These are phyloP conservation scores for Anoplius nigerrimus DNA, from an alignment of 2,888 invertebrate genomes.

Conservation along the genomic window DNA sequence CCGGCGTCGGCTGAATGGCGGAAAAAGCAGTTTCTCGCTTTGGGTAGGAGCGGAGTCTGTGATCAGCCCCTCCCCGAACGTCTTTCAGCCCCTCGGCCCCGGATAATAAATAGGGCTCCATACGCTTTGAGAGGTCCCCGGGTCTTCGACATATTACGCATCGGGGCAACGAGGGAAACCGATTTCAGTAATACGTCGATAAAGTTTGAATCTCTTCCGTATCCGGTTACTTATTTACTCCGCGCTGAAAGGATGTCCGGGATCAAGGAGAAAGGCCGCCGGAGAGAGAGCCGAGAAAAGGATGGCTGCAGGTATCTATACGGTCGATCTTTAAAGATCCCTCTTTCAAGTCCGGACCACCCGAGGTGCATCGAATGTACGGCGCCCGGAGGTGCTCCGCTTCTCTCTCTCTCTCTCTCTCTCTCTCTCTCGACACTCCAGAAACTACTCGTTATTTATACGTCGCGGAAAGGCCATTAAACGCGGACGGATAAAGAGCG, in stretches of 20 bases:
- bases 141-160: not conserved
- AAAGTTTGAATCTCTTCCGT: slow-evolving; percentile 37
- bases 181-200: slow-evolving; percentile 34
- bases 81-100: not conserved
- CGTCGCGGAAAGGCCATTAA: too few species aligned
- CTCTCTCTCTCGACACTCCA: slow-evolving; percentile 9
- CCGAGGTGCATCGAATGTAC: slow-evolving; percentile 25
- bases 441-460: slow-evolving; percentile 6
- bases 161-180: slow-evolving; percentile 17
- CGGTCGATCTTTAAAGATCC: slow-evolving; percentile 44
- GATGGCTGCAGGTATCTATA: slow-evolving; percentile 27
- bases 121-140: not conserved
- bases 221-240: slow-evolving; percentile 55
- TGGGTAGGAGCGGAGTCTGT: not conserved
- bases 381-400: slow-evolving; percentile 5
- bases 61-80: not conserved
- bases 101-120: too few species aligned
- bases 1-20: too few species aligned
- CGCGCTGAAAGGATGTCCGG: slow-evolving; percentile 43
- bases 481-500: too few species aligned
- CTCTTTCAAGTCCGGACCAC: slow-evolving; percentile 39
- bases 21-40: too few species aligned
- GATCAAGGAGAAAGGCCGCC: slow-evolving; percentile 34
- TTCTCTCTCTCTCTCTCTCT: too few species aligned
- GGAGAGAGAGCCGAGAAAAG: slow-evolving; percentile 31